Evolutionary conservation across 2,797 vertebrate genomes (phyloP).

Genomic region (Falco berigora): DNA sequence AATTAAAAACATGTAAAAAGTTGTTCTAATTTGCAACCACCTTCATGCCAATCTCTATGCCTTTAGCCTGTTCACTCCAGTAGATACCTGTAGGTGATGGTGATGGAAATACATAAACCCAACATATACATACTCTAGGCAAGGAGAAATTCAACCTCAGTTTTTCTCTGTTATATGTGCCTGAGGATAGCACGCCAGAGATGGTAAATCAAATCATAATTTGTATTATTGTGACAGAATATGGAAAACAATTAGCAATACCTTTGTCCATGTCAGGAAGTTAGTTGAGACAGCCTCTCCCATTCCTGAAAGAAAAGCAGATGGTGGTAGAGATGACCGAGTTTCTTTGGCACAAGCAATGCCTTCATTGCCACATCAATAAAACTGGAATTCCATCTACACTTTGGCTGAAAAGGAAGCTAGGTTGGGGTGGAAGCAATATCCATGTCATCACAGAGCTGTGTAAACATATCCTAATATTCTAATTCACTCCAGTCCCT

Average conservation of each 20-base stretch:
- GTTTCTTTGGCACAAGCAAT: neutral
- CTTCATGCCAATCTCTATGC: neutral
- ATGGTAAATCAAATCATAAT: neutral
- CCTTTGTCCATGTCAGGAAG: neutral
- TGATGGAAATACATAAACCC: neutral
- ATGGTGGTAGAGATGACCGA: neutral
- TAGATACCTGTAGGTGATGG: neutral
- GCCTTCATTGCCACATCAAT: neutral
- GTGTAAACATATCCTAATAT: neutral
- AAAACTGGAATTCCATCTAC: neutral
- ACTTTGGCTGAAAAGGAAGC: conserved; percentile 3
- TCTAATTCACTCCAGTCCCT: neutral
- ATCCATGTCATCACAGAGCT: neutral
- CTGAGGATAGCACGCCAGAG: neutral
- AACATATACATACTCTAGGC: neutral
- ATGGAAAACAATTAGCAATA: neutral
- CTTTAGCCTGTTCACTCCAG: neutral
- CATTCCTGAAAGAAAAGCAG: conserved; percentile 9
- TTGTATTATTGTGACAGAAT: neutral
- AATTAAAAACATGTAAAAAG: neutral
- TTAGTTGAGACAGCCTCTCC: neutral
- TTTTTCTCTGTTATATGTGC: neutral
- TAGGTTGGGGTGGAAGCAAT: neutral
- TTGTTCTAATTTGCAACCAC: neutral
- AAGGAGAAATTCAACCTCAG: neutral